Evolutionary conservation across 2,113 vertebrate species (phyloP).

Genomic region (Gallinago jamesoni): DNA sequence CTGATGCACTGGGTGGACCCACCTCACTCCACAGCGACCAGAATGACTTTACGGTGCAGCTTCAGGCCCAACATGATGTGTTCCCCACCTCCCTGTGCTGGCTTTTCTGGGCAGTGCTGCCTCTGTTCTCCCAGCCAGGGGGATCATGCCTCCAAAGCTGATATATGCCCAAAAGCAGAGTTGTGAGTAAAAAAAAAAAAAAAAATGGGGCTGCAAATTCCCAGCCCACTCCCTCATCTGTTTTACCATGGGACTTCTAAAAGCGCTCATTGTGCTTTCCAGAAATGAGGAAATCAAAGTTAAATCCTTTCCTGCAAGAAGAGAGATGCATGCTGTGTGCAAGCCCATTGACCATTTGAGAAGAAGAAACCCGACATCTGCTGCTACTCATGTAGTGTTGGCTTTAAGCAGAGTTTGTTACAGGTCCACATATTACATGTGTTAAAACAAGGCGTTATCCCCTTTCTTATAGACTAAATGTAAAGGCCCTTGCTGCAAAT

Average conservation of each 20-base stretch:
- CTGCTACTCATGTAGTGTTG: neutral
- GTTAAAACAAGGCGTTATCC: neutral
- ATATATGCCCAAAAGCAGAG: neutral
- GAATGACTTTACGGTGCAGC: neutral
- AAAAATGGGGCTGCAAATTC: neutral
- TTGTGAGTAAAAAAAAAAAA: neutral
- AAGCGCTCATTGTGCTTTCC: neutral
- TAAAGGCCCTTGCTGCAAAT: neutral
- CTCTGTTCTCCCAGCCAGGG: neutral
- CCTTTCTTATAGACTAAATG: neutral
- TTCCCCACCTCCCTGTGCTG: neutral
- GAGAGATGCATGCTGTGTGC: neutral
- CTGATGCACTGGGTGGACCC: neutral
- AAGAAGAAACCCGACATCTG: neutral
- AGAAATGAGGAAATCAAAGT: neutral
- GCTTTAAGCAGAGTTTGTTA: conserved; percentile 1
- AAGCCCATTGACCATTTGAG: neutral
- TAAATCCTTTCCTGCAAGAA: neutral
- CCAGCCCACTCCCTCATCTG: neutral
- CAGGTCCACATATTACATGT: neutral
- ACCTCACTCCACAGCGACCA: neutral
- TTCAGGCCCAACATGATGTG: neutral
- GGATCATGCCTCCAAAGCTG: neutral
- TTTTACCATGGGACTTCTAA: neutral
- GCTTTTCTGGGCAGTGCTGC: neutral